phyloP scores from a whole-genome alignment of 2,797 vertebrate species.

The Syndactyla subalaris region DNA sequence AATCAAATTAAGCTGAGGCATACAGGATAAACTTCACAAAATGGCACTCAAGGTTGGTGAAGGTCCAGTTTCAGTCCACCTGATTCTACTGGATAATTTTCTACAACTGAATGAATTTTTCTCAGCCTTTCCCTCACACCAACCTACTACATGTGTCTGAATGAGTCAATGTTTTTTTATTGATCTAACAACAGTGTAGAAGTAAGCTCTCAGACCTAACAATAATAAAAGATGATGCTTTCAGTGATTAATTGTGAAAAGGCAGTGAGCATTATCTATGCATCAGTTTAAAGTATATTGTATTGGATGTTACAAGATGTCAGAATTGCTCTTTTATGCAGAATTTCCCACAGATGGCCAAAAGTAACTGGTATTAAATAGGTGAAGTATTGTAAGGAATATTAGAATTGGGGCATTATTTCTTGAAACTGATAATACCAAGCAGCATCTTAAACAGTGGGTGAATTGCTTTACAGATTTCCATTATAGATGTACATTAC shows the following conservation, averaged over 20 bases:
- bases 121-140: neutral
- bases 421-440: neutral
- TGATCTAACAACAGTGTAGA: neutral
- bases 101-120: neutral
- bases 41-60: accelerated
- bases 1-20: neutral
- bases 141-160: neutral
- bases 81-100: neutral
- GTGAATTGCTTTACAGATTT: neutral
- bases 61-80: neutral
- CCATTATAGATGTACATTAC: neutral
- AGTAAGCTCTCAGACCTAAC: neutral
- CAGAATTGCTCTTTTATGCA: neutral
- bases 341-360: neutral
- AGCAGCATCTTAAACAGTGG: neutral
- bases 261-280: neutral
- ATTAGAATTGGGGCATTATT: neutral
- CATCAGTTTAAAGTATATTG: neutral
- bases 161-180: neutral
- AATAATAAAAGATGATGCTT: neutral
- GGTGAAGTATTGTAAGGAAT: neutral
- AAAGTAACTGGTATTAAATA: neutral
- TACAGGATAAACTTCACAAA: neutral
- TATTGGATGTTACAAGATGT: neutral
- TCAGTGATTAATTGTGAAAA: neutral